Base-by-base conservation (phyloP, 2,888 invertebrate genomes). In the Drosophila nr. perissopoda region DNA sequence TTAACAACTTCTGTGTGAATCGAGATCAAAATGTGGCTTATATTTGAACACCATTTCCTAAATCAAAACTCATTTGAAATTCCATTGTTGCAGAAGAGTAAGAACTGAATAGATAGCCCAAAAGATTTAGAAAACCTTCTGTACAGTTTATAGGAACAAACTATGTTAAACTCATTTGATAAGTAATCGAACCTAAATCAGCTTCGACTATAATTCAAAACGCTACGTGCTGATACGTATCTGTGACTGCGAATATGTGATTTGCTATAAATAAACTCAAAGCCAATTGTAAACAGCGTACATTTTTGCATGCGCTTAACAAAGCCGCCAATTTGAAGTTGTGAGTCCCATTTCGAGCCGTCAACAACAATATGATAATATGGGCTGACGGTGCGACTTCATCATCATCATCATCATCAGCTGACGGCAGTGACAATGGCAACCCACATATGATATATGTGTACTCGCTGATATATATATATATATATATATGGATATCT, bases 301-400 rank as follows among this genome's bases (percentile, higher is more conserved):
- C 29, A 38, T 42, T 42, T 69, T 69, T 51, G 27, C 69, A 40
- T 29, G 34, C 21, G 21, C 11, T 53, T 56, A 69, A 45, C 61
- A 67, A 67, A 40, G 51, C 33, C 27, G 36, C 16, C 38, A 33
- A 59, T 52, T 60, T 48, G 31, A 27, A 34, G n/a, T 40, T 45
- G 27, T 27, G 34, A 48, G 45, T 29, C 8, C n/a, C 36, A 29
- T 45, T 49, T 48, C 52, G 34, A 34, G 45, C 40, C 53, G 52
- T 10, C 49, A 63, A 10, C 49, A 76, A 45, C 69, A 62, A 78
- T 56, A 64, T 69, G 74, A 64, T 74, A 65, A 78, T 73, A 69
- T 78, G 69, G 58, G 68, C 68, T 60, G 63, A 54, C 62, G 57
- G 53, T 16, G 40, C 61, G 45, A 48, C 74, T 45, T 51, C 45